These are phyloP conservation scores for Atractosteus spatula DNA, from an alignment of 2,113 vertebrate genomes.

Conservation along the genomic window DNA sequence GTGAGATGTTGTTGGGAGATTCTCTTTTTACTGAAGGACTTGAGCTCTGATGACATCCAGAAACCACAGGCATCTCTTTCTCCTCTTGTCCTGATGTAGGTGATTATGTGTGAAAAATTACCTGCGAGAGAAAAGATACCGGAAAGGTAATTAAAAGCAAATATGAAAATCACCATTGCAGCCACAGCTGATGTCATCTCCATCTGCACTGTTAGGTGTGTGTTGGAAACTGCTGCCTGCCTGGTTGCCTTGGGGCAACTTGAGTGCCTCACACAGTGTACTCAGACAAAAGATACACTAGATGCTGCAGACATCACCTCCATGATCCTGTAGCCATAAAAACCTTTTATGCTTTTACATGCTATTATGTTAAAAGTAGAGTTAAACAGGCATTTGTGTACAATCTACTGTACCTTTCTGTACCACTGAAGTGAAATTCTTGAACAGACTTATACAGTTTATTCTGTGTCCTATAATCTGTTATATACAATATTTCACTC, in stretches of 20 bases:
- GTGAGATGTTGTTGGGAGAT: not conserved
- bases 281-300: not conserved
- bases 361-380: slow-evolving; percentile 21
- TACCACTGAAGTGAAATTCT: too few relatives aligned
- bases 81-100: slow-evolving; percentile 1
- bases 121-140: slow-evolving; percentile 20
- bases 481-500: too few relatives aligned
- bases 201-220: not conserved
- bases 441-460: too few relatives aligned
- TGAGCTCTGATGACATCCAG: slow-evolving; percentile 24
- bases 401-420: slow-evolving; percentile 2
- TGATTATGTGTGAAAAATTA: slow-evolving; percentile 11
- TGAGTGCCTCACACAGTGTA: not conserved
- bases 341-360: slow-evolving; percentile 9
- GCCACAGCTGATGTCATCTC: slow-evolving; percentile 18
- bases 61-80: not conserved
- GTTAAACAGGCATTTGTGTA: slow-evolving; percentile 12
- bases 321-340: slow-evolving; percentile 12
- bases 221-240: slow-evolving; percentile 17
- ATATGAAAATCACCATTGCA: slow-evolving; percentile 27
- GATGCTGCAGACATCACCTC: not conserved
- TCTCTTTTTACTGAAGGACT: slow-evolving; percentile 18
- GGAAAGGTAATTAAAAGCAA: slow-evolving; percentile 39
- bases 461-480: too few relatives aligned
- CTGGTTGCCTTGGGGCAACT: slow-evolving; percentile 22